Evolutionary conservation across 1,140 invertebrate species (phyloP).

Genomic region (Metopolophium dirhodum): DNA sequence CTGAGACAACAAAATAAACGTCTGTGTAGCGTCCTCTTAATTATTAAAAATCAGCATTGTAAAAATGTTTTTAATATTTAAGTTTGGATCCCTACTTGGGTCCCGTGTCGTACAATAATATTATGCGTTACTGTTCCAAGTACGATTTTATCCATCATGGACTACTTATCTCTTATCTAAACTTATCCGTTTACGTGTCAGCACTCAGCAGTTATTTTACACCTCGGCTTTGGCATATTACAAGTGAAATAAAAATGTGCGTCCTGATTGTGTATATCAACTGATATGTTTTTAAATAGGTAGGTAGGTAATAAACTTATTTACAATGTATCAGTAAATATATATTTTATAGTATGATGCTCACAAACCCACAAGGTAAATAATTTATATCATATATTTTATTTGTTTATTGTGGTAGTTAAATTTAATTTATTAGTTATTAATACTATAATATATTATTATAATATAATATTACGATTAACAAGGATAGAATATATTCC

Average conservation of each 20-base stretch:
- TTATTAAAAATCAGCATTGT: too few species aligned
- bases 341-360: not conserved
- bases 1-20: too few species aligned
- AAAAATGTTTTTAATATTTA: too few species aligned
- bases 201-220: not conserved
- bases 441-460: not conserved
- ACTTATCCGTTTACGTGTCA: not conserved
- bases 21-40: too few species aligned
- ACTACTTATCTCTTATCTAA: not conserved
- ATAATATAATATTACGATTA: not conserved
- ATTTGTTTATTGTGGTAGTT: not conserved
- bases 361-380: not conserved
- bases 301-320: not conserved
- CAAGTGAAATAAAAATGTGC: not conserved
- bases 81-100: too few species aligned
- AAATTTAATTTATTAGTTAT: not conserved
- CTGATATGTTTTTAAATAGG: not conserved
- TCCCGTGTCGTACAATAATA: not conserved
- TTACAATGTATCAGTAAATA: not conserved
- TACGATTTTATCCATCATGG: not conserved
- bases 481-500: not conserved
- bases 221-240: not conserved
- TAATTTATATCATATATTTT: not conserved
- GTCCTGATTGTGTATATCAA: too few species aligned
- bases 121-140: not conserved